Evolutionary conservation across 2,113 vertebrate species (phyloP), one percentile per base, ranked within the genome.

Genomic region (Podarcis cretensis): DNA sequence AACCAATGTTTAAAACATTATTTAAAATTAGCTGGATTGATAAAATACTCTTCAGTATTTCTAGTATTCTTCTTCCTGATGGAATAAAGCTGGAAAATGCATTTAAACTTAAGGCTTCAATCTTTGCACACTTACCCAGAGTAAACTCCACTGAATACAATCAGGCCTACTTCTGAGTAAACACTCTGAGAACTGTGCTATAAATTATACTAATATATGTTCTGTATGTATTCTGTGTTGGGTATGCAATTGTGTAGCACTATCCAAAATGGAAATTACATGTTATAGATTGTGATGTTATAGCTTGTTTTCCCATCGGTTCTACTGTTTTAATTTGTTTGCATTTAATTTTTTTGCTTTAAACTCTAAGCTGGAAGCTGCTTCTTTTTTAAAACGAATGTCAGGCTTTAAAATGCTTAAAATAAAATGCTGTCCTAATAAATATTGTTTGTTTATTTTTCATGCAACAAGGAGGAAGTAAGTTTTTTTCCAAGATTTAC

Each of bases 401-500:
- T 10, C 40, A 79, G 27, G 25, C 65, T 78, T 85, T 66, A 43
- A 85, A 69, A 87, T 80, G n/a, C 37, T 57, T 75, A 37, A 40
- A 59, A 69, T 76, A 76, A n/a, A 81, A 78, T 37, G 25, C 66
- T 85, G 82, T 88, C 92, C 94, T 97, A 96, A 97, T 88, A 12
- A 59, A 86, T 4, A 76, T 87, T 94, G 48, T 54, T 78, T 95
- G 92, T 96, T 93, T 94, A 4, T 48, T 96, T 97, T 96, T 86
- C 96, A 96, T 95, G 96, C 96, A 87, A 89, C 95, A 92, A 98
- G 97, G 97, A 97, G 93, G 97, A 97, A 0, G 97, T 98, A 97
- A 97, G 97, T 98, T 20, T 73, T 78, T 91, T 6, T 23, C 9
- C 21, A 21, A 71, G 9, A 37, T 6, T 14, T 93, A 85, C 74